Conservation (phyloP, 2,113 vertebrate genomes). For the Microtus oregoni region DNA sequence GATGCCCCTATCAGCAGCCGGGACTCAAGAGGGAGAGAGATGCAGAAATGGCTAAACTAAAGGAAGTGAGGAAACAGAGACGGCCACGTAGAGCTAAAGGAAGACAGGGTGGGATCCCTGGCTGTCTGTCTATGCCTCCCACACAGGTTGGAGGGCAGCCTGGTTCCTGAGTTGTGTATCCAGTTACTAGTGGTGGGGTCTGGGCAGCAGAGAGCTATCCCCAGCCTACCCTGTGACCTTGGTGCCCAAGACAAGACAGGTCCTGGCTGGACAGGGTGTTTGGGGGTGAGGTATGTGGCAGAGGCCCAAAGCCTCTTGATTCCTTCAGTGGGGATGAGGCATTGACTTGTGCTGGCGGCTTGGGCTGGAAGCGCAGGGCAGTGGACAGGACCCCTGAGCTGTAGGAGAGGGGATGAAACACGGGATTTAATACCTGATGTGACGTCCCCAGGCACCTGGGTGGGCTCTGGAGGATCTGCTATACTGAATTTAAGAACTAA, state of each 20-base stretch:
- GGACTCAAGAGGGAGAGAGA: neutral
- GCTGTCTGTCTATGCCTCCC: neutral
- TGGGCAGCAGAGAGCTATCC: neutral
- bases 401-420: neutral
- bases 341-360: slow-evolving; percentile 14
- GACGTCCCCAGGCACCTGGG: neutral
- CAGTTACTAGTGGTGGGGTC: slow-evolving; percentile 65
- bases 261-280: neutral
- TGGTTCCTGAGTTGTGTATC: slow-evolving; percentile 78
- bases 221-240: slow-evolving; percentile 40
- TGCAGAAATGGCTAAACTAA: neutral
- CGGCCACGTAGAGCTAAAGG: neutral
- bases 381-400: slow-evolving; percentile 51
- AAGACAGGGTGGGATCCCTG: neutral
- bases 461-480: neutral
- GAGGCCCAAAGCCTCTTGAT: slow-evolving; percentile 66
- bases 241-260: slow-evolving; percentile 38
- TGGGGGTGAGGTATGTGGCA: slow-evolving; percentile 73
- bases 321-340: slow-evolving; percentile 64
- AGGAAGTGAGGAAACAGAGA: neutral
- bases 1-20: neutral
- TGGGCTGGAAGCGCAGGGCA: neutral
- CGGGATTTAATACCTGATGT: neutral
- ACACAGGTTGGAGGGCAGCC: neutral
- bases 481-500: neutral